Percentiles rank a stretch among this genome's conserved stretches.
Conservation (phyloP, 2,888 invertebrate genomes). For the Pseudanteris insignis region DNA sequence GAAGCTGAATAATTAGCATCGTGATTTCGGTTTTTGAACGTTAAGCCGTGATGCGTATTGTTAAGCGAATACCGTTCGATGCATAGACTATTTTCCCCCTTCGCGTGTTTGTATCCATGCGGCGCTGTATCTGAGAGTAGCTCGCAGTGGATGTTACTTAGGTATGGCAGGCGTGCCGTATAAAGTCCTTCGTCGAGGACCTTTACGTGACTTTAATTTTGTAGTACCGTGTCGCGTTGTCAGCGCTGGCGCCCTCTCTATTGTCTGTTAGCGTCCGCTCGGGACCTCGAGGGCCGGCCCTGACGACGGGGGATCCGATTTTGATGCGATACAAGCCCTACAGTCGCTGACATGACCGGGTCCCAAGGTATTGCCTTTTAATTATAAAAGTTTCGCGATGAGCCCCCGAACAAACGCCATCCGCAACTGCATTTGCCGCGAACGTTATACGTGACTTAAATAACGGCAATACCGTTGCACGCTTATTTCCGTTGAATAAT, state of each 20-base stretch:
- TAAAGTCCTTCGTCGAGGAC: slow-evolving; percentile 47
- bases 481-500: slow-evolving; percentile 17
- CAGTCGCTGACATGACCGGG: slow-evolving; percentile 26
- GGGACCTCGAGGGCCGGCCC: slow-evolving; percentile 7
- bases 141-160: slow-evolving; percentile 33
- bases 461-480: slow-evolving; percentile 18
- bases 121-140: slow-evolving; percentile 37
- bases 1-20: too few relatives aligned
- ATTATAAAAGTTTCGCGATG: slow-evolving; percentile 42
- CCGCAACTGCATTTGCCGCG: slow-evolving; percentile 24
- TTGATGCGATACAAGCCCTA: slow-evolving; percentile 28
- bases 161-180: slow-evolving; percentile 40
- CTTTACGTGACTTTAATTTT: slow-evolving; percentile 52
- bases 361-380: slow-evolving; percentile 40
- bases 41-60: too few relatives aligned
- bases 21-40: too few relatives aligned
- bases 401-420: slow-evolving; percentile 23
- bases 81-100: too few relatives aligned
- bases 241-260: slow-evolving; percentile 21
- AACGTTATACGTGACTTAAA: slow-evolving; percentile 37
- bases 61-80: too few relatives aligned
- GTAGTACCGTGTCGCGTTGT: slow-evolving; percentile 31
- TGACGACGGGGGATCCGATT: slow-evolving; percentile 22
- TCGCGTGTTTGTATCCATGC: slow-evolving; percentile 34
- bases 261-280: slow-evolving; percentile 32